Conservation (phyloP, 2,797 vertebrate species). For the Mus caroli region DNA sequence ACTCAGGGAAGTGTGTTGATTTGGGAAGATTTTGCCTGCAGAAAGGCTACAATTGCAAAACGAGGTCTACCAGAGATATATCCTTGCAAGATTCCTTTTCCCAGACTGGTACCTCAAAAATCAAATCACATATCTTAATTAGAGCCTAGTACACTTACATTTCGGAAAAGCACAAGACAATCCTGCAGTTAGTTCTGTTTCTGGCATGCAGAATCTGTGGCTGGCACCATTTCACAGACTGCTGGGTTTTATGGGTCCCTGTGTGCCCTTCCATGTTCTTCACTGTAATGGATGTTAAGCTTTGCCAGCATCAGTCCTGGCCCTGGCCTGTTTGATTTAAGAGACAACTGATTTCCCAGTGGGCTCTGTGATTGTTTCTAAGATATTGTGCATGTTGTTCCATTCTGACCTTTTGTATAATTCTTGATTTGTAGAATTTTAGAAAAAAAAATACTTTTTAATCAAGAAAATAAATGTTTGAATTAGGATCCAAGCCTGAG, state of each 20-base stretch:
- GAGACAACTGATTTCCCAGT: conserved; percentile 34
- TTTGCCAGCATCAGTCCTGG: conserved; percentile 8
- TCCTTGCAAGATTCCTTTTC: conserved; percentile 16
- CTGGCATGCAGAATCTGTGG: neutral
- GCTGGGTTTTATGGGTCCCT: conserved; percentile 69
- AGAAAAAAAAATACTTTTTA: neutral
- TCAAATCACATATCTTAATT: conserved; percentile 54
- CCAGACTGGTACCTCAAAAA: conserved; percentile 34
- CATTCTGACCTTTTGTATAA: neutral
- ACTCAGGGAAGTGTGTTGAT: neutral
- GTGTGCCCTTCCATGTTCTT: conserved; percentile 40
- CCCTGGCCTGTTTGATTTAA: conserved; percentile 57
- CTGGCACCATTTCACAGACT: conserved; percentile 64
- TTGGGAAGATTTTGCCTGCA: neutral
- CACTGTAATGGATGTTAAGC: conserved; percentile 46
- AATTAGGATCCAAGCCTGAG: neutral
- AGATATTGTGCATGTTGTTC: neutral
- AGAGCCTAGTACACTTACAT: conserved; percentile 48
- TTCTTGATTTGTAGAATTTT: conserved; percentile 9
- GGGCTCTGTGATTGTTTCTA: conserved; percentile 33
- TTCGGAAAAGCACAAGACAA: neutral
- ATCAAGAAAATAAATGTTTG: conserved; percentile 14
- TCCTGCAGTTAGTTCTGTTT: neutral
- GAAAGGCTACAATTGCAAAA: conserved; percentile 34
- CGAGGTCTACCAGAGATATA: neutral